Evolutionary conservation across 2,797 vertebrate genomes (phyloP).

Genomic region (Anolis apletophallus): DNA sequence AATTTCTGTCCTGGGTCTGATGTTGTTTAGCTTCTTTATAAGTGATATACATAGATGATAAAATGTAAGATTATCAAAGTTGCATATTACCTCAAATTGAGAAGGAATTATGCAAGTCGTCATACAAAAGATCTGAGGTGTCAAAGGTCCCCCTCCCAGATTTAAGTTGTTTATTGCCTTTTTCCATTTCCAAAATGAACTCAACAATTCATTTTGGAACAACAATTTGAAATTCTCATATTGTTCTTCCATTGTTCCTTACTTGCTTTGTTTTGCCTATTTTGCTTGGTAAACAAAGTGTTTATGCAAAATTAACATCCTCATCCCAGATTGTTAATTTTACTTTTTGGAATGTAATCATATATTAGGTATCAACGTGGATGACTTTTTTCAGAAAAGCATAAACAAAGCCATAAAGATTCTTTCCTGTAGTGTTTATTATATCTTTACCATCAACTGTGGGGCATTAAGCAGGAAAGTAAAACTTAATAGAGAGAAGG

Average conservation of each 20-base stretch:
- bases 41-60: no score
- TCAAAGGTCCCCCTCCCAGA: not conserved
- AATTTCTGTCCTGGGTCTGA: no score
- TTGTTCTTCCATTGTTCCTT: slow-evolving; percentile 5
- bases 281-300: not conserved
- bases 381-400: not conserved
- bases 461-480: not conserved
- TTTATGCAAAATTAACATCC: not conserved
- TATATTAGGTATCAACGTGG: not conserved
- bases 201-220: slow-evolving; percentile 21
- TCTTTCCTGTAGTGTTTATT: not conserved
- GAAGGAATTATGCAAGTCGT: slow-evolving; percentile 1
- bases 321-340: not conserved
- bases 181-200: not conserved
- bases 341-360: not conserved
- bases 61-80: no score
- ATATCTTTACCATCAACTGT: not conserved
- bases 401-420: not conserved
- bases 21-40: no score
- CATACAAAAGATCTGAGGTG: not conserved
- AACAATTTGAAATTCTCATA: not conserved
- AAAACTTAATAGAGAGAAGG: not conserved
- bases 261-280: not conserved
- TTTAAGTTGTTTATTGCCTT: not conserved
- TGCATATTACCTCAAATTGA: no score